These are phyloP conservation scores for Macrobrachium nipponense DNA, from an alignment of 1,140 invertebrate species.

Conservation along the genomic window DNA sequence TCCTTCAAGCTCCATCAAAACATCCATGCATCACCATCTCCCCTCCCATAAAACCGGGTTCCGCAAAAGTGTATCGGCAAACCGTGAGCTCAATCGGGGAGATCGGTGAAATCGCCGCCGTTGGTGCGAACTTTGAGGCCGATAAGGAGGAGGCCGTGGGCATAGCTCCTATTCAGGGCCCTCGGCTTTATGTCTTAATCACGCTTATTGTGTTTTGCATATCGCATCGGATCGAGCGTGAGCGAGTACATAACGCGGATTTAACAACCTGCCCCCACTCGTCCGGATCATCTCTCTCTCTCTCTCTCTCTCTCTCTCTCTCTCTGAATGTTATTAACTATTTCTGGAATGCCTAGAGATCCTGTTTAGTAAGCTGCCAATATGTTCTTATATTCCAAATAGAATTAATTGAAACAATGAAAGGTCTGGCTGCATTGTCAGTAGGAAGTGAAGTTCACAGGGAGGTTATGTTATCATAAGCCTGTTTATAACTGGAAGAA, in stretches of 20 bases:
- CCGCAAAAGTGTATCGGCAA: slow-evolving; percentile 50
- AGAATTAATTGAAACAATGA: no score
- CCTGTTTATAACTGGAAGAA: no score
- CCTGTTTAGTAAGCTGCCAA: no score
- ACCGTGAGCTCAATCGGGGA: slow-evolving; percentile 54
- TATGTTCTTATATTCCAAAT: no score
- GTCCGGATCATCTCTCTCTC: no score
- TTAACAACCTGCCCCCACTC: slow-evolving; percentile 3
- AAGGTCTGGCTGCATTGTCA: no score
- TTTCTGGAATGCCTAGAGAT: no score
- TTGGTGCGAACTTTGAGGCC: slow-evolving; percentile 58
- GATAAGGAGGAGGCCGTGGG: slow-evolving; percentile 43
- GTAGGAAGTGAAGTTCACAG: no score
- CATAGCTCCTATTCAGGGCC: slow-evolving; percentile 49
- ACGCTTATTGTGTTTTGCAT: slow-evolving; percentile 61
- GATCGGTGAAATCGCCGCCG: slow-evolving; percentile 54
- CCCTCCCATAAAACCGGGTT: slow-evolving; percentile 47
- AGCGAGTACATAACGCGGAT: slow-evolving; percentile 50
- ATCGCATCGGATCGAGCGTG: slow-evolving; percentile 59
- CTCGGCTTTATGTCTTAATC: slow-evolving; percentile 58
- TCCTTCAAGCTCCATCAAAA: slow-evolving; percentile 57
- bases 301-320: no score
- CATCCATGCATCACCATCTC: slow-evolving; percentile 59
- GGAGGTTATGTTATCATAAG: no score
- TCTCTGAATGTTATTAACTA: no score